Conservation (phyloP, 2,888 invertebrate genomes). For the Pseudococcus jackbeardsleyi region DNA sequence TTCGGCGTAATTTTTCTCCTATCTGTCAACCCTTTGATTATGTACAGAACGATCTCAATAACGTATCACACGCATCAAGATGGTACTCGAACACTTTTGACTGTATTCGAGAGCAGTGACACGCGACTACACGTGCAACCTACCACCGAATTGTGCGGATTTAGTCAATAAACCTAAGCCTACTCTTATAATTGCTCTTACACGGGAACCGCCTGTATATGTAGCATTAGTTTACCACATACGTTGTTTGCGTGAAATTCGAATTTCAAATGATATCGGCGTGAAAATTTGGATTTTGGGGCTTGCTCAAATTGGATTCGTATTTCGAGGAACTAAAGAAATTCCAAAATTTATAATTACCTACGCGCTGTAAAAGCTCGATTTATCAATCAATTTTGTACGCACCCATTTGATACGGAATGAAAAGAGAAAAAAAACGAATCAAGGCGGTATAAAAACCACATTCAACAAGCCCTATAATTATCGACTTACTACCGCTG, state of each 20-base stretch:
- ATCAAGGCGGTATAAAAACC: background rate
- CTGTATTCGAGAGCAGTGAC: constrained; percentile 21
- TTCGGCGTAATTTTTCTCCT: background rate
- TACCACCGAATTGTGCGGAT: constrained; percentile 37
- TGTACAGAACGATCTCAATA: background rate
- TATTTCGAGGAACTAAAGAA: too few relatives aligned
- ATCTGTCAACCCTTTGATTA: constrained; percentile 21
- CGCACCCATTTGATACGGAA: background rate
- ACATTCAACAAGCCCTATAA: constrained; percentile 12
- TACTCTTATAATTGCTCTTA: constrained; percentile 33
- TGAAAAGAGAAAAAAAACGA: background rate
- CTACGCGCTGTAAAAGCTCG: background rate
- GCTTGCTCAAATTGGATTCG: background rate
- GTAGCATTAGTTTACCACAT: background rate
- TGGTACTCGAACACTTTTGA: constrained; percentile 47
- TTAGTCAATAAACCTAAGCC: constrained; percentile 41
- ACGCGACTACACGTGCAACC: constrained; percentile 51
- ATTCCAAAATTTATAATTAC: background rate
- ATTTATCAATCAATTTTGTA: background rate
- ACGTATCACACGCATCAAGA: constrained; percentile 25
- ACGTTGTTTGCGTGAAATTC: background rate
- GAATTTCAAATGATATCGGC: background rate
- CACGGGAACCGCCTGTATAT: background rate
- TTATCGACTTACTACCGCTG: background rate
- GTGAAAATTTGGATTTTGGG: background rate